Percentiles rank a stretch among this genome's conserved stretches.
These are phyloP conservation scores for Cygnus olor DNA, from an alignment of 2,797 vertebrate genomes.

Conservation along the genomic window DNA sequence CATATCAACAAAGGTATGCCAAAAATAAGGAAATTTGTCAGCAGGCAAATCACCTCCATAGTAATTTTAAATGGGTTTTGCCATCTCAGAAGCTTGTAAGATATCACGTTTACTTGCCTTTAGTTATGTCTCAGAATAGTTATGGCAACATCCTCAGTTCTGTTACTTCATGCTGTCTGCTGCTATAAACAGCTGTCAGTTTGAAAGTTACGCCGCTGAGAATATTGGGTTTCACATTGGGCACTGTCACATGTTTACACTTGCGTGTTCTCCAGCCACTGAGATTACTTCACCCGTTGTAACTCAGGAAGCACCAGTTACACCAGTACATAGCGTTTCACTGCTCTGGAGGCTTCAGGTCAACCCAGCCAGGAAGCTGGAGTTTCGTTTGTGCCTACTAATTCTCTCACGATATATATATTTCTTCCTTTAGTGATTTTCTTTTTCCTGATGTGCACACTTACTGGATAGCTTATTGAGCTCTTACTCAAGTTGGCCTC, in stretches of 20 bases:
- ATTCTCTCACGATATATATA: not conserved
- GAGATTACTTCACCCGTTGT: accelerated
- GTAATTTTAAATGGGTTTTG: not conserved
- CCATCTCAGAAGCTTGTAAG: not conserved
- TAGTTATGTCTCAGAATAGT: not conserved
- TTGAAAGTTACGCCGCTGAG: not conserved
- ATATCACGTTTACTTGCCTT: not conserved
- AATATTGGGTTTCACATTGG: not conserved
- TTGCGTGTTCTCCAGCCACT: not conserved
- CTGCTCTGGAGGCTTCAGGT: not conserved
- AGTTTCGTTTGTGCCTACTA: not conserved
- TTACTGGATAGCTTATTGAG: not conserved
- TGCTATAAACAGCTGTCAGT: not conserved
- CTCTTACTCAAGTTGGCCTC: not conserved
- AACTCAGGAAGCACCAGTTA: not conserved
- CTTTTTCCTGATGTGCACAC: not conserved
- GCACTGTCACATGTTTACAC: not conserved
- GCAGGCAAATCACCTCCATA: not conserved
- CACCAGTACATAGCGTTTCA: not conserved
- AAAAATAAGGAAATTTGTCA: not conserved
- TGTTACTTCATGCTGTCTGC: not conserved
- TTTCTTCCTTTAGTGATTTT: not conserved
- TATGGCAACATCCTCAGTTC: not conserved
- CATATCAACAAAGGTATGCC: not conserved
- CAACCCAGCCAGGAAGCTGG: not conserved